A percentile compares a stretch with the other conserved stretches of the same genome.
These are phyloP conservation scores for Malurus splendens DNA, from an alignment of 2,797 vertebrate genomes.

Conservation along the genomic window DNA sequence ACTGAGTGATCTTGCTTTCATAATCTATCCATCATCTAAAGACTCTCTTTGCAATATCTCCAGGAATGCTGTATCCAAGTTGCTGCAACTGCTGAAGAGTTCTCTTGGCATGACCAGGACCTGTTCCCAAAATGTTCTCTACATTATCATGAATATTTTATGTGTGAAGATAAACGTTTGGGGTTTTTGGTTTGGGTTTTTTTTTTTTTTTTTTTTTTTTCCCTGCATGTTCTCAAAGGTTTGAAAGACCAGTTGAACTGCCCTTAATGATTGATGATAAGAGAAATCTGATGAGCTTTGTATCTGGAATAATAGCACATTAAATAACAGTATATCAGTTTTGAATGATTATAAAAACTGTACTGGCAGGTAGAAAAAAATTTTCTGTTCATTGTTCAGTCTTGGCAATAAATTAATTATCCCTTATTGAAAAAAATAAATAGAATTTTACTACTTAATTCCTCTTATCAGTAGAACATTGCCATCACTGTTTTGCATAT, in stretches of 20 bases:
- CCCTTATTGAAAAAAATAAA: conserved; percentile 5
- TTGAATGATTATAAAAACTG: not conserved
- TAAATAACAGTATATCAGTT: not conserved
- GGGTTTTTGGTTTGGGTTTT: accelerated
- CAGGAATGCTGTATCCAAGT: not conserved
- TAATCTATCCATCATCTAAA: not conserved
- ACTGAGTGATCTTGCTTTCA: not conserved
- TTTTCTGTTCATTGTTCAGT: not conserved
- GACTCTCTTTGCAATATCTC: not conserved
- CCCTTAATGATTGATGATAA: not conserved
- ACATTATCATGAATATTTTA: not conserved
- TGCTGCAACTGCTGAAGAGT: not conserved
- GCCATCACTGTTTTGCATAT: not conserved
- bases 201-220: not conserved
- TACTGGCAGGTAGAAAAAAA: not conserved
- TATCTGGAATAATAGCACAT: not conserved
- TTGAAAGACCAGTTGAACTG: not conserved
- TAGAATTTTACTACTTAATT: not conserved
- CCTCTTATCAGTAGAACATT: not conserved
- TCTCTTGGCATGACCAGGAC: not conserved
- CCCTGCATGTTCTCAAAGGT: not conserved
- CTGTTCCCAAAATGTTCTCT: not conserved
- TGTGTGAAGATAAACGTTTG: not conserved
- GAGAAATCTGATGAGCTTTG: not conserved
- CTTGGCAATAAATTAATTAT: not conserved